Base-by-base conservation (phyloP, 2,113 vertebrate species). In the Carassius carassius region DNA sequence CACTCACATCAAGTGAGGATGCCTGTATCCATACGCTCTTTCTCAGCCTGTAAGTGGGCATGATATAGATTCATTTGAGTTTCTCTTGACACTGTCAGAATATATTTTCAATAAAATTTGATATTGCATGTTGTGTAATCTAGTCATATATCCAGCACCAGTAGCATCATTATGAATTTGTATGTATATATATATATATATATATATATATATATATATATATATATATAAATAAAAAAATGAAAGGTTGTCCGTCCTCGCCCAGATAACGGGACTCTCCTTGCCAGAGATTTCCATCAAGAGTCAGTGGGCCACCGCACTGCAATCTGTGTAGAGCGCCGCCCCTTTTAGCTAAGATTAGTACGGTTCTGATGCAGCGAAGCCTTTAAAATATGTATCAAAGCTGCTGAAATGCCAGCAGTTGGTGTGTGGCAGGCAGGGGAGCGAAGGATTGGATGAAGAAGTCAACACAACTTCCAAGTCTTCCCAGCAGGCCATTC, bases 381-480 rank as follows among this genome's bases (percentile, higher is more conserved):
- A 90, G 91, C 91, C 90, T 94, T 91, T 93, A 92, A 94, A 93
- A 94, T 93, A 92, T 93, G 91, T 91, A 93, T 93, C 92, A 94
- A 94, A 94, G 94, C 91, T 87, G 91, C 89, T 91, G 87, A 92
- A 93, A 94, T 92, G 91, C 91, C 93, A 94, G 92, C 91, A 89
- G 92, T 94, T 86, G 91, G 90, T 90, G 89, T 88, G 92, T 89
- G 91, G 90, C 86, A 90, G 89, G 90, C 90, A 90, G 90, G 87
- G 89, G 90, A 86, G 90, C 84, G 85, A 81, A 88, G 89, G 90
- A 91, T 91, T 90, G 90, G 93, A 92, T 89, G 86, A 94, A 90
- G 90, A 93, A 93, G 91, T 92, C 90, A 89, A 91, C 88, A 91
- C 88, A 91, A 93, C 92, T 93, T 93, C 91, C 91, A 94, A 94